phyloP scores from a whole-genome alignment of 2,888 invertebrate genomes.

The Coronaproctus castanopsis region DNA sequence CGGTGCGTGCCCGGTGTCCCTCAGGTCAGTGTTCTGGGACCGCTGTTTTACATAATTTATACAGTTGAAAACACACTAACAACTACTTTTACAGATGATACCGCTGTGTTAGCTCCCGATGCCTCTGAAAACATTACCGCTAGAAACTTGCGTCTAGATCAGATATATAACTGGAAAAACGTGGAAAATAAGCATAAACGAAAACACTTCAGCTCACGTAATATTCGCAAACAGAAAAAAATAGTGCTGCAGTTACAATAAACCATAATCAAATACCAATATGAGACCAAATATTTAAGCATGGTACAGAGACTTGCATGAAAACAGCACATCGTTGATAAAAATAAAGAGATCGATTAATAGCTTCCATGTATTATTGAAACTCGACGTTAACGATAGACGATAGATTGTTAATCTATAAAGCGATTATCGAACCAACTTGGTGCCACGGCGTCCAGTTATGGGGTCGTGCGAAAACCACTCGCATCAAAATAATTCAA shows the following conservation, averaged over 20 bases:
- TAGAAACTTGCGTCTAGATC: neutral
- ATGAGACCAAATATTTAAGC: neutral
- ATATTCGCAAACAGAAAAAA: neutral
- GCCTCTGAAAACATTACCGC: neutral
- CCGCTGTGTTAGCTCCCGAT: neutral
- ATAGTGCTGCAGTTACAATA: neutral
- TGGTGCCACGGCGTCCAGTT: neutral
- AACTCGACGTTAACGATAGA: neutral
- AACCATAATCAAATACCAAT: neutral
- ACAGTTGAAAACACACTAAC: neutral
- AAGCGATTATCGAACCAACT: neutral
- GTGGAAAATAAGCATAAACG: neutral
- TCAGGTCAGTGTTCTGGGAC: neutral
- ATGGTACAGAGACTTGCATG: neutral
- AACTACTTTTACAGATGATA: neutral
- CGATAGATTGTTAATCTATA: neutral
- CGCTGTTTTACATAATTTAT: neutral
- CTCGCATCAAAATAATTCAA: neutral
- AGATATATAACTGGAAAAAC: neutral
- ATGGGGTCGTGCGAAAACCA: neutral
- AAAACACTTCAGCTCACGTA: neutral
- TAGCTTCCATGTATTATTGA: neutral
- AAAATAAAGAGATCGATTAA: neutral
- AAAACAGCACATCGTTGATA: neutral
- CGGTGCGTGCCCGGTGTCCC: neutral